Conservation (phyloP, 2,888 invertebrate species). For the Oscheius myriophilus region DNA sequence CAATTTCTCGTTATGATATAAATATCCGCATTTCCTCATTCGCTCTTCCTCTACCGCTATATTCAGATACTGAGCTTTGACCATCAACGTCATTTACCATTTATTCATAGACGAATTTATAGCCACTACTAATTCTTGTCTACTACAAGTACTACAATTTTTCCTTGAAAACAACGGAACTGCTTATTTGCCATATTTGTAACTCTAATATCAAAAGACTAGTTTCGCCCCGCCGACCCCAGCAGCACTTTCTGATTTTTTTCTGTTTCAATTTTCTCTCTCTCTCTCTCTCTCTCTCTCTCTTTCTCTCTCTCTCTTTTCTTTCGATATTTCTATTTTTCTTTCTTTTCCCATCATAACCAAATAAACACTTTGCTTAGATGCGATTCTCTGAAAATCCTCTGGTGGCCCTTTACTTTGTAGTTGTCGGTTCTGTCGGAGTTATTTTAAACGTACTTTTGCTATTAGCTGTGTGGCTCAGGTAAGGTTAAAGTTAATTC, state of each 20-base stretch:
- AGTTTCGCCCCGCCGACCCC: too few species aligned
- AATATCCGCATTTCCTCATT: too few species aligned
- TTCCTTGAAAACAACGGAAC: too few species aligned
- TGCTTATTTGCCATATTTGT: too few species aligned
- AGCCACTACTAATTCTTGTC: too few species aligned
- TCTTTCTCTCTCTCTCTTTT: background rate
- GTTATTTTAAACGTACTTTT: background rate
- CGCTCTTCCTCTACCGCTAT: too few species aligned
- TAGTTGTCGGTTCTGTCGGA: background rate
- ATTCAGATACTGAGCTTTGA: too few species aligned
- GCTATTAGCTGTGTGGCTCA: background rate
- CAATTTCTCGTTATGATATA: too few species aligned
- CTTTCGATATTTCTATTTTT: background rate
- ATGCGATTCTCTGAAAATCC: slow-evolving; percentile 3
- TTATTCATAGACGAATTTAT: too few species aligned
- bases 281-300: background rate
- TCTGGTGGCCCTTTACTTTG: background rate
- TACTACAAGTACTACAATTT: too few species aligned
- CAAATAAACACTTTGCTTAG: background rate
- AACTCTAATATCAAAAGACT: too few species aligned
- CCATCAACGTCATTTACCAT: too few species aligned
- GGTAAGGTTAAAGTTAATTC: background rate
- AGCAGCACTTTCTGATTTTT: background rate
- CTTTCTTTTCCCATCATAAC: background rate
- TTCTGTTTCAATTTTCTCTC: background rate